phyloP scores from a whole-genome alignment of 92 coral and sea anemone genomes.

The Actinernus sp. region DNA sequence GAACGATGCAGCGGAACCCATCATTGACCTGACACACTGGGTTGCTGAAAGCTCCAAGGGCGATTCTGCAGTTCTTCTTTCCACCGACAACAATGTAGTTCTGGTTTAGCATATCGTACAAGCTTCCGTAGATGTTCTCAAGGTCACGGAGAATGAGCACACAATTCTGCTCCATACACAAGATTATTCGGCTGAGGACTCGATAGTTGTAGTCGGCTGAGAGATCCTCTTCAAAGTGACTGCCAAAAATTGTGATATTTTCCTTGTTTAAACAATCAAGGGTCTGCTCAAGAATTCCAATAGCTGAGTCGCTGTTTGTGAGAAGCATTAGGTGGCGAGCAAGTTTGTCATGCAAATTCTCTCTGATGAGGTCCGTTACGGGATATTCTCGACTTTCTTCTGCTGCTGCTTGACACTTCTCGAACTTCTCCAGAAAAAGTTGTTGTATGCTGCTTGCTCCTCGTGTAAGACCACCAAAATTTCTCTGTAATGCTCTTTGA shows the following conservation, averaged over 20 bases:
- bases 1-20: slow-evolving; percentile 94
- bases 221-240: slow-evolving; percentile 94
- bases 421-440: slow-evolving; percentile 70
- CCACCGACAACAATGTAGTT: slow-evolving; percentile 96
- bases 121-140: slow-evolving; percentile 96
- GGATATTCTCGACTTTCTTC: slow-evolving; percentile 41
- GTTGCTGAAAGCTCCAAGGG: slow-evolving; percentile 96
- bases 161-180: slow-evolving; percentile 96
- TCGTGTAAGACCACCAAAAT: slow-evolving; percentile 88
- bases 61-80: slow-evolving; percentile 94
- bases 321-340: slow-evolving; percentile 97
- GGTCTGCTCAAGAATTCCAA: slow-evolving; percentile 88
- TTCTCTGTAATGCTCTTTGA: slow-evolving; percentile 86
- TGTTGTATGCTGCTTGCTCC: slow-evolving; percentile 72
- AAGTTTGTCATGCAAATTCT: slow-evolving; percentile 77
- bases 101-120: slow-evolving; percentile 98
- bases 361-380: slow-evolving; percentile 75
- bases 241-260: slow-evolving; percentile 94
- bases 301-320: slow-evolving; percentile 96
- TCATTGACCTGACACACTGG: slow-evolving; percentile 99
- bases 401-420: slow-evolving; percentile 22
- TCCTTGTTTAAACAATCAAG: slow-evolving; percentile 80
- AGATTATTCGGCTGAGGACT: slow-evolving; percentile 92
- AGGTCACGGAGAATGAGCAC: slow-evolving; percentile 91
- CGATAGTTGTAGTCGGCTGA: slow-evolving; percentile 96